Evolutionary conservation across 2,888 invertebrate species (phyloP).

Genomic region (Plagodis dolabraria): DNA sequence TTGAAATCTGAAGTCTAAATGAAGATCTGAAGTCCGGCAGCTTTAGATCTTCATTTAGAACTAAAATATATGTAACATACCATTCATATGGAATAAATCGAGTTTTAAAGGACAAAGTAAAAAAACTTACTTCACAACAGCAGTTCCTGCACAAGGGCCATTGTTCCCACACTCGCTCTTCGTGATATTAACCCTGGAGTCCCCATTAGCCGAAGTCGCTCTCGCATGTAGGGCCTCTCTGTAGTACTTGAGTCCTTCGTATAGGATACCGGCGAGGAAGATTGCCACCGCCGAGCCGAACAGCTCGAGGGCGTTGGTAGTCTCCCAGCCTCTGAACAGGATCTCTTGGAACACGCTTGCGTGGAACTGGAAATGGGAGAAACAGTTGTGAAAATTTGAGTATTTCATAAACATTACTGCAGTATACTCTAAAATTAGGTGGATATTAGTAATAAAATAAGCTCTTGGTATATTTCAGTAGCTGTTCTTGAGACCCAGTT

Average conservation of each 20-base stretch:
- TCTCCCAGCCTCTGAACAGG: constrained; percentile 92
- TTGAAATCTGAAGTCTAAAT: no score
- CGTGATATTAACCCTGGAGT: constrained; percentile 78
- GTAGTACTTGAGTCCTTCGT: constrained; percentile 97
- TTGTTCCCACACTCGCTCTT: constrained; percentile 77
- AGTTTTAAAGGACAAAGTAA: not conserved
- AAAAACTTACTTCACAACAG: constrained; percentile 69
- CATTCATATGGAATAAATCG: not conserved
- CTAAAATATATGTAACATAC: no score
- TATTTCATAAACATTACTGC: no score
- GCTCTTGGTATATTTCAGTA: no score
- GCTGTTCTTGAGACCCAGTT: no score
- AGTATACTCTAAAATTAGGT: no score
- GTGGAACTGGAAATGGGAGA: constrained; percentile 88
- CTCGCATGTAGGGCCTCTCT: constrained; percentile 76
- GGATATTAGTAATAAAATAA: no score
- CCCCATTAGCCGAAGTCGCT: constrained; percentile 56
- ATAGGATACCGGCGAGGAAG: constrained; percentile 95
- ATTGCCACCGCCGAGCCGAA: constrained; percentile 95
- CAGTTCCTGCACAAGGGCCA: constrained; percentile 64
- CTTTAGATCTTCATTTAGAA: no score
- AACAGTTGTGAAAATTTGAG: no score
- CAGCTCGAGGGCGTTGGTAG: constrained; percentile 89
- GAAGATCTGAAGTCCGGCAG: no score
- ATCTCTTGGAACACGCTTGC: constrained; percentile 90